Evolutionary conservation across 2,113 vertebrate species (phyloP).

Genomic region (Pleuronectes platessa): DNA sequence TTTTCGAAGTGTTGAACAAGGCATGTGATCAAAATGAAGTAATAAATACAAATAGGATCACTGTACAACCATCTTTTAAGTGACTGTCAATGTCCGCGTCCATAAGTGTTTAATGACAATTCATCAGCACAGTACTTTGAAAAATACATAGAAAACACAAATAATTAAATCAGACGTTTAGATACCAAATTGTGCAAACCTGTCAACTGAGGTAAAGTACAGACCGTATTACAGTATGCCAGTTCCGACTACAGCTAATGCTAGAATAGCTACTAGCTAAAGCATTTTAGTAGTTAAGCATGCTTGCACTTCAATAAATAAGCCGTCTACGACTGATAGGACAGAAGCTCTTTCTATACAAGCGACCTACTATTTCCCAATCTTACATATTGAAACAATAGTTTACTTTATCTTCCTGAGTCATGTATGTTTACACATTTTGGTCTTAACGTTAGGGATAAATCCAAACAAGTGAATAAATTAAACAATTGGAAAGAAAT

Average conservation of each 20-base stretch:
- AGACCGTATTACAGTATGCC: constrained; percentile 43
- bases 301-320: constrained; percentile 54
- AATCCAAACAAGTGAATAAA: constrained; percentile 54
- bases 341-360: constrained; percentile 20
- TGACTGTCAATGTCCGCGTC: constrained; percentile 15
- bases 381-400: constrained; percentile 62
- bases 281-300: constrained; percentile 25
- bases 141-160: constrained; percentile 58
- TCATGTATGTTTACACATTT: constrained; percentile 58
- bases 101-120: constrained; percentile 21
- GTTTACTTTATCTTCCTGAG: constrained; percentile 72
- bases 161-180: background rate
- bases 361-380: constrained; percentile 29
- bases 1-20: constrained; percentile 58
- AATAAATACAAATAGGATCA: constrained; percentile 69
- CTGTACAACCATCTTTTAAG: constrained; percentile 52
- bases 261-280: constrained; percentile 1
- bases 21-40: constrained; percentile 54
- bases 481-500: constrained; percentile 19
- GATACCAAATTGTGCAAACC: constrained; percentile 37
- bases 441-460: constrained; percentile 53
- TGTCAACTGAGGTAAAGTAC: constrained; percentile 49
- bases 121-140: constrained; percentile 26
- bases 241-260: constrained; percentile 23
- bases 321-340: constrained; percentile 29